A percentile compares a stretch with the other conserved stretches of the same genome.
Conservation (phyloP, 2,797 vertebrate genomes). For the Myotis planiceps region DNA sequence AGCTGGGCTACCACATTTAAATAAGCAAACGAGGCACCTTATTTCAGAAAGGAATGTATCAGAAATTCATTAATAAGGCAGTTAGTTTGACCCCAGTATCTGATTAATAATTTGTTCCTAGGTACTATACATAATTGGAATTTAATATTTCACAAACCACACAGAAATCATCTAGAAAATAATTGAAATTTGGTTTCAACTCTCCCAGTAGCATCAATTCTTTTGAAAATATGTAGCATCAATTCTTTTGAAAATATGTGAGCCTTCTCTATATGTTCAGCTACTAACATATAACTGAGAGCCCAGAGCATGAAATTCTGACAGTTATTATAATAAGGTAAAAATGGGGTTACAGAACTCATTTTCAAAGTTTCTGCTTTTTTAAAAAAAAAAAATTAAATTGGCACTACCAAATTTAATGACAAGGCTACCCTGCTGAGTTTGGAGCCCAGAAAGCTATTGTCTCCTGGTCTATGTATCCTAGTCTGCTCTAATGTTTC, state of each 20-base stretch:
- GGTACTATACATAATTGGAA: slow-evolving; percentile 51
- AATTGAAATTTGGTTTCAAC: not conserved
- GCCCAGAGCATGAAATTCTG: slow-evolving; percentile 59
- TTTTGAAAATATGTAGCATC: slow-evolving; percentile 52
- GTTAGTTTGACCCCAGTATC: not conserved
- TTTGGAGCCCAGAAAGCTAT: slow-evolving; percentile 87
- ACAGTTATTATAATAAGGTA: slow-evolving; percentile 81
- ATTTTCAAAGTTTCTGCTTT: slow-evolving; percentile 86
- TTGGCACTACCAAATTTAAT: slow-evolving; percentile 87
- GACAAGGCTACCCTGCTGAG: slow-evolving; percentile 89
- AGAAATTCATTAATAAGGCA: slow-evolving; percentile 43
- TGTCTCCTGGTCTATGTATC: slow-evolving; percentile 88
- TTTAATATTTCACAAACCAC: slow-evolving; percentile 55
- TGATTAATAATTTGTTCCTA: slow-evolving; percentile 64
- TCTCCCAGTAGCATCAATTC: slow-evolving; percentile 65
- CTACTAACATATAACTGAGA: slow-evolving; percentile 57
- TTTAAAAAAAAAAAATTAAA: slow-evolving; percentile 76
- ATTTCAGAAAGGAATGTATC: slow-evolving; percentile 45
- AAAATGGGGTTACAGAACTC: slow-evolving; percentile 83
- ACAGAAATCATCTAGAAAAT: slow-evolving; percentile 60
- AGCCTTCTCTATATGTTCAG: slow-evolving; percentile 64
- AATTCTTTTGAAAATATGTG: slow-evolving; percentile 65
- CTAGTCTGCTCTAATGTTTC: slow-evolving; percentile 88
- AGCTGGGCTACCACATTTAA: not conserved
- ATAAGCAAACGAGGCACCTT: not conserved